Base-by-base conservation (phyloP, 2,113 vertebrate species). In the Odocoileus hemionus region DNA sequence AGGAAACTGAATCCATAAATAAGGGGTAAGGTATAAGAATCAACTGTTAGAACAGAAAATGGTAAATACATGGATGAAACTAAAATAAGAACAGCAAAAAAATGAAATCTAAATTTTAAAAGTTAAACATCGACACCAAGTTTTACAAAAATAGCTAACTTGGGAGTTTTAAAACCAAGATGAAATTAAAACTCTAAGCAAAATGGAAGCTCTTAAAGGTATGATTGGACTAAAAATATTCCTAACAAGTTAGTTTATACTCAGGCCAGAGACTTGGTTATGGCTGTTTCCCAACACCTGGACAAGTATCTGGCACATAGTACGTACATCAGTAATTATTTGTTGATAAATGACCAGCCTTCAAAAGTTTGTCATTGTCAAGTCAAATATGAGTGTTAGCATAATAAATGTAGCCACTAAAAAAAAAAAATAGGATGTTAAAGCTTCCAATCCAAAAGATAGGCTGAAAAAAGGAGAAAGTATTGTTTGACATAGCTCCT, bases 371-470 rank as follows among this genome's bases (percentile, higher is more conserved):
- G 52, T 74, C 52, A 55, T 1, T 30, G 16, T 55, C 58, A 89
- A 61, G n/a, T 50, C 50, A 33, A 43, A 64, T 78, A 13, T 4
- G 39, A 88, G 12, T 25, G 74, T 50, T 45, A 86, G 36, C 80
- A 14, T 26, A 33, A 43, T 13, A 79, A 96, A 97, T 36, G 76
- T 25, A 67, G 13, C 33, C 33, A 11, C 30, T 17, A 87, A 54
- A 87, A 80, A 78, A 89, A 28, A 70, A 92, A 95, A 79, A 74
- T 6, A 8, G 82, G 15, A 90, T 5, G 64, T 28, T 36, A 87
- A 87, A 90, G 43, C 8, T 86, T 95, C 19, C 12, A 86, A n/a
- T 36, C 43, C 45, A 52, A 26, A 74, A 76, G 78, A 52, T 0
- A 39, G 25, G 45, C 0, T 3, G 26, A 9, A 9, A 36, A 19